Evolutionary conservation across 1,140 invertebrate species (phyloP), one percentile per base, ranked within the genome.

Genomic region (Physella acuta): DNA sequence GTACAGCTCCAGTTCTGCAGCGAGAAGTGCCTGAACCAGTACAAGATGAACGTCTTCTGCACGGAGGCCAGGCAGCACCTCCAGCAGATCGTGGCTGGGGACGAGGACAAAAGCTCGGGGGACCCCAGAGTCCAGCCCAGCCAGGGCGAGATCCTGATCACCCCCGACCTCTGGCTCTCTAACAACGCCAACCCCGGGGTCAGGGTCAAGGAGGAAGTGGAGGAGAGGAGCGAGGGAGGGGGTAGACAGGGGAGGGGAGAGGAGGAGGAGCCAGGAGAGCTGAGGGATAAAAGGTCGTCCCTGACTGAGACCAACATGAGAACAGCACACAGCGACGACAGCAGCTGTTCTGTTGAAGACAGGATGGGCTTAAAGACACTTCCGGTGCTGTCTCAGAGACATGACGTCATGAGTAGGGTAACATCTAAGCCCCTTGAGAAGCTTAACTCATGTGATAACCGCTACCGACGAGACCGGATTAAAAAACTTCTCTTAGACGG

Each of bases 1-100:
- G 81, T 84, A 33, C 86, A 87, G 67, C 78, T 88, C n/a, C 87
- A 88, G 75, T 88, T 88, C 74, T 89, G 88, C 79, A 87, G 93
- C 67, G 92, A 94, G 82, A 95, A 95, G 87, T 96, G 94, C 80
- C 87, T 95, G 55, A 95, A 95, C 81, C 93, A 95, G 83, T 96
- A 95, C 86, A 95, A 96, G 87, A 95, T 96, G 93, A 93, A 94
- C 80, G 94, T 95, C 72, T 96, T 95, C 83, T 95, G 93, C 85
- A 90, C 91, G 33, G 93, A 95, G 84, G 94, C 93, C 2, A 91
- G 93, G 82, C 92, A 93, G 1, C 93, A 94, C 82, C 88, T 94
- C 51, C 91, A 93, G 80, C 88, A 84, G 53, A 77, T 86, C 53
- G 82, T 85, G 79, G 85, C 5, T 82, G 87, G 76, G 1, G 78